These are phyloP conservation scores for Antechinus stuartii DNA, from an alignment of 2,113 vertebrate species.

Conservation along the genomic window DNA sequence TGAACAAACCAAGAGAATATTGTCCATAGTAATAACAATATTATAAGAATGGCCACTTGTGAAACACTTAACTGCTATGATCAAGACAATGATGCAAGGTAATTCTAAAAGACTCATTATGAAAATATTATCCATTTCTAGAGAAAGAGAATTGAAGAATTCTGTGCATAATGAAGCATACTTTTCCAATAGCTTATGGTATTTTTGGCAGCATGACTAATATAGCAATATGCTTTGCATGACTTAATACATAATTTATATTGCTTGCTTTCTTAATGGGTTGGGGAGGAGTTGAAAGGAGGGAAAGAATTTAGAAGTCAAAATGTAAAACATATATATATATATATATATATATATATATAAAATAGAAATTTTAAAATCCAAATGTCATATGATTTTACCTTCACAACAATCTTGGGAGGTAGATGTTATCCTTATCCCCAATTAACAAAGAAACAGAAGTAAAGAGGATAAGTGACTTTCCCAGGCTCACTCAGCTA, in stretches of 20 bases:
- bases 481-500: background rate
- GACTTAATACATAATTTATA: background rate
- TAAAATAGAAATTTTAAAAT: background rate
- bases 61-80: too few relatives aligned
- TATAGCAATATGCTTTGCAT: too few relatives aligned
- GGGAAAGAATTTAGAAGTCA: background rate
- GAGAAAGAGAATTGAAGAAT: background rate
- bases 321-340: background rate
- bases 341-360: too few relatives aligned
- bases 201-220: background rate
- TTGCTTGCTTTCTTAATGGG: background rate
- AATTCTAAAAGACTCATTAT: background rate
- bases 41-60: too few relatives aligned
- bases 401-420: background rate
- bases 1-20: too few relatives aligned
- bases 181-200: background rate
- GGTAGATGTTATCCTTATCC: background rate
- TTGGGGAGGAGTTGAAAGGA: background rate
- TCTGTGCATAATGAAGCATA: background rate
- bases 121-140: background rate
- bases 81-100: background rate
- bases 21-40: too few relatives aligned
- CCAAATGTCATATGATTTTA: background rate
- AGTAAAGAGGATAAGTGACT: background rate
- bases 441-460: background rate